Evolutionary conservation across 1,140 invertebrate species (phyloP).

Genomic region (Trachymyrmex septentrionalis): DNA sequence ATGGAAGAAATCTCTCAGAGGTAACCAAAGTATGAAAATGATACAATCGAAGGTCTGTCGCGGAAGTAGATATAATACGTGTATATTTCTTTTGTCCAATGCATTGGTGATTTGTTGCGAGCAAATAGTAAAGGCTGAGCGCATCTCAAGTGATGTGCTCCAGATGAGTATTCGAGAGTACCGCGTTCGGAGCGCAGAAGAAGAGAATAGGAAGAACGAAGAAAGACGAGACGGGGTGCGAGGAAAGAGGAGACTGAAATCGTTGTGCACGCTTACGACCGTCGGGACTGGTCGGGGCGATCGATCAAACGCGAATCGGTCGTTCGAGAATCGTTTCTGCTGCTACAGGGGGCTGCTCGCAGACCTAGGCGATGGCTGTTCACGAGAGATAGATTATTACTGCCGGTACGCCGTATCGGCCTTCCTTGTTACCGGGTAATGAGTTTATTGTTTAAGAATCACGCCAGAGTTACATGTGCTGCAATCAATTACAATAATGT

Average conservation of each 20-base stretch:
- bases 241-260: conserved; percentile 22
- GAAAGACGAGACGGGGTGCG: conserved; percentile 44
- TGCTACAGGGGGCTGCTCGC: conserved; percentile 47
- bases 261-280: conserved; percentile 66
- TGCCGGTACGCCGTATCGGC: conserved; percentile 68
- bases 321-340: conserved; percentile 63
- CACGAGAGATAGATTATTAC: conserved; percentile 75
- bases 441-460: conserved; percentile 84
- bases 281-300: conserved; percentile 64
- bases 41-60: conserved; percentile 57
- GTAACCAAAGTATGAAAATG: conserved; percentile 53
- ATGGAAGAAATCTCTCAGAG: background rate
- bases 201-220: conserved; percentile 39
- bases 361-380: conserved; percentile 16
- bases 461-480: conserved; percentile 80
- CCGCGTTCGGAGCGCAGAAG: background rate
- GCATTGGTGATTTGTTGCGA: conserved; percentile 69
- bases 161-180: conserved; percentile 49
- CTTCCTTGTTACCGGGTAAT: conserved; percentile 78
- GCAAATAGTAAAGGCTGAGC: conserved; percentile 67
- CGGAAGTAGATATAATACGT: conserved; percentile 61
- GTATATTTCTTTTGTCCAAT: conserved; percentile 54
- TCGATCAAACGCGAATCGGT: conserved; percentile 77
- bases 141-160: conserved; percentile 47
- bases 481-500: conserved; percentile 84